Base-by-base conservation (phyloP, 2,888 invertebrate genomes). In the Brenthis hecate region DNA sequence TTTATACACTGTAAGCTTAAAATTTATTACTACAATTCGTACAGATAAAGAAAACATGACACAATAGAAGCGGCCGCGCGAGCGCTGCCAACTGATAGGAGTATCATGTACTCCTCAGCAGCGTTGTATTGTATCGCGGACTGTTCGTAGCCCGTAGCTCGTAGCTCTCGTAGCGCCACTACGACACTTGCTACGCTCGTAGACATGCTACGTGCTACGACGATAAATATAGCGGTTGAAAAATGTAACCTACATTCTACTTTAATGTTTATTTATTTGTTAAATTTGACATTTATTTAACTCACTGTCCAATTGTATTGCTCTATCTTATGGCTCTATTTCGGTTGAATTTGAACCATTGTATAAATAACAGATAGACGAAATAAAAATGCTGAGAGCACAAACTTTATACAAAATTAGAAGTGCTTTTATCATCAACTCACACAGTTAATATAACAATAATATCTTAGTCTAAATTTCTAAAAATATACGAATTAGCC, bases 141-240 rank as follows among this genome's bases (percentile, higher is more conserved):
- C 43, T 63, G 11, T 47, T 47, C 53, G 61, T 53, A 36, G 60
- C 61, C n/a, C 32, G 50, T 60, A 60, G 60, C 47, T 56, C 48
- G 58, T 47, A 48, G 23, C 47, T 55, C 54, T 51, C 55, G 56
- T 61, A 55, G 60, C 60, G 1, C 28, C 19, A 50, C 56, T 56
- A 65, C 28, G 58, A 23, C 54, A 43, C 51, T 56, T 53, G 64
- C 68, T 65, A 68, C 68, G 28, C 47, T 55, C 56, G 64, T 58
- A 68, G 64, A 64, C 57, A 14, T 58, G 55, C 58, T 64, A 68
- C 64, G 68, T 47, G 56, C 56, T 43, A 53, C 23, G 28, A 43
- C 62, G 47, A 43, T 43, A 56, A 47, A 68, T 43, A 66, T 43
- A 63, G 54, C 23, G 23, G 63, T 55, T 47, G 36, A 53, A 43